Conservation (phyloP, 2,888 invertebrate species). For the Halictus ligatus region DNA sequence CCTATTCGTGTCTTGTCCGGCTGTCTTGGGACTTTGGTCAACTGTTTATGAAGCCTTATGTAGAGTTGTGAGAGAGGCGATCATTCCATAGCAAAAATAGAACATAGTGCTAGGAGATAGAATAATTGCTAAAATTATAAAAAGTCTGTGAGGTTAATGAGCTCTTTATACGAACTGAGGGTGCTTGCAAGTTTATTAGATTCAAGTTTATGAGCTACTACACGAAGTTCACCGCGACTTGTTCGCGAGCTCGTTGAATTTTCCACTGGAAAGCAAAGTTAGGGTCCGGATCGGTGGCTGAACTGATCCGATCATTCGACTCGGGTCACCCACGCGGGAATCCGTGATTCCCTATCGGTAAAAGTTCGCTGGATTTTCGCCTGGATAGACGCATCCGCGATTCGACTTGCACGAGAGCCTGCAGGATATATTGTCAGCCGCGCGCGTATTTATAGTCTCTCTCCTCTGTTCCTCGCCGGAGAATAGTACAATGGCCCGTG, state of each 20-base stretch:
- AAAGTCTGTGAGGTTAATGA: too few species aligned
- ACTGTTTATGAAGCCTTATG: neutral
- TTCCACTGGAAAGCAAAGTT: neutral
- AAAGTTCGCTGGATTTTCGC: conserved; percentile 58
- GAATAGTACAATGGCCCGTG: conserved; percentile 2
- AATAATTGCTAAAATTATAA: too few species aligned
- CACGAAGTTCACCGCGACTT: neutral
- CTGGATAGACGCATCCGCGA: conserved; percentile 42
- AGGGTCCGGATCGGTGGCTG: conserved; percentile 51
- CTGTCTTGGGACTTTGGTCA: neutral
- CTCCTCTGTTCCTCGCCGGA: neutral
- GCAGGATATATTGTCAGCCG: conserved; percentile 29
- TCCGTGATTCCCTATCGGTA: conserved; percentile 57
- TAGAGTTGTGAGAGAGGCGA: too few species aligned
- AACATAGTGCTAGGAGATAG: too few species aligned
- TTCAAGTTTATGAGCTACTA: neutral
- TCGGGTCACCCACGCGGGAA: conserved; percentile 60
- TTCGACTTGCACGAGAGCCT: conserved; percentile 41
- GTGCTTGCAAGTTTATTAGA: neutral
- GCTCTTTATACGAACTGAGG: too few species aligned
- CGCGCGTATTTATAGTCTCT: conserved; percentile 40
- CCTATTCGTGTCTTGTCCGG: too few species aligned
- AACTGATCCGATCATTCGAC: conserved; percentile 48
- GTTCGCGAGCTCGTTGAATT: neutral
- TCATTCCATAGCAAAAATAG: too few species aligned